Conservation (phyloP, 2,113 vertebrate genomes). For the Rhinoderma darwinii region DNA sequence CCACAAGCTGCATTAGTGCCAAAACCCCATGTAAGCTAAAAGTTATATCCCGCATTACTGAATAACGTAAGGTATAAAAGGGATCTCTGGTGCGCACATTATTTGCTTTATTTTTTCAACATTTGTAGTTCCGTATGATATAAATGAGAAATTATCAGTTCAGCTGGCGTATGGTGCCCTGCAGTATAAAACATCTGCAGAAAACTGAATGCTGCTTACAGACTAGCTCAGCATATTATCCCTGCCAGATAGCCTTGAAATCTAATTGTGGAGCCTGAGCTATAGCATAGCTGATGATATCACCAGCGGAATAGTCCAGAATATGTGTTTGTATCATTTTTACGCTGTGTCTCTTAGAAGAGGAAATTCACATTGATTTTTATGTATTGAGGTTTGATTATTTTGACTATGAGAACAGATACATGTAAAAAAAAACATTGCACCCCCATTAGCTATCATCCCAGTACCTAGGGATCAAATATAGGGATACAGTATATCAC, state of each 20-base stretch:
- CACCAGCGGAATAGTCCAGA: background rate
- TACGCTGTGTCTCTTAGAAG: background rate
- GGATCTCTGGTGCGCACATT: background rate
- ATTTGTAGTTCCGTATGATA: background rate
- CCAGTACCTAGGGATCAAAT: background rate
- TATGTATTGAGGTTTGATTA: background rate
- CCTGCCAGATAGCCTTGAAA: slow-evolving; percentile 14
- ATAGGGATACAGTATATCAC: background rate
- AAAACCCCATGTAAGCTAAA: background rate
- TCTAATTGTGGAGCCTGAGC: slow-evolving; percentile 26
- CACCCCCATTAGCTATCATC: background rate
- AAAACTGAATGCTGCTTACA: background rate
- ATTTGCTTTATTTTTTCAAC: background rate
- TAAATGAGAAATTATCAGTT: background rate
- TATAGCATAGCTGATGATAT: slow-evolving; percentile 27
- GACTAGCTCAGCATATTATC: slow-evolving; percentile 28
- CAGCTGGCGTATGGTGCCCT: background rate
- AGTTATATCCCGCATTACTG: background rate
- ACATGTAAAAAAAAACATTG: background rate
- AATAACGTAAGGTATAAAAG: background rate
- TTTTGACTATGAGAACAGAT: background rate
- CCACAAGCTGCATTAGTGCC: background rate
- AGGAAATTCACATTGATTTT: background rate
- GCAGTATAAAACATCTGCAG: slow-evolving; percentile 2
- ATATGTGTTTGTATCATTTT: background rate